A percentile compares a stretch with the other conserved stretches of the same genome.
These are phyloP conservation scores for Naso thynnoides DNA, from an alignment of 2,797 vertebrate genomes.

Conservation along the genomic window DNA sequence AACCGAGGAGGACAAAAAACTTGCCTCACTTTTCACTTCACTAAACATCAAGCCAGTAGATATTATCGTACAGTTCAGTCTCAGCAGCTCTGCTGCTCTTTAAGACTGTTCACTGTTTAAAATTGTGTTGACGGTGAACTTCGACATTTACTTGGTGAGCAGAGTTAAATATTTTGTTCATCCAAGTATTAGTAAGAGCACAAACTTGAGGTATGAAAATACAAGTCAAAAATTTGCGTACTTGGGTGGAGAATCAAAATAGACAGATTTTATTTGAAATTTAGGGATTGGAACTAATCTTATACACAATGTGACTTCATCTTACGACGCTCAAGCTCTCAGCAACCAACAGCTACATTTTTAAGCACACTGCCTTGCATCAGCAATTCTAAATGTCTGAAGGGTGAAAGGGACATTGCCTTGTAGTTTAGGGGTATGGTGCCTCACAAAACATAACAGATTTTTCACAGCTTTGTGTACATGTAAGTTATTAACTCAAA, in stretches of 20 bases:
- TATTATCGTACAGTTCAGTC: too few species aligned
- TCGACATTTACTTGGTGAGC: conserved; percentile 22
- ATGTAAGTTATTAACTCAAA: too few species aligned
- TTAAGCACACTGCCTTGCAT: background rate
- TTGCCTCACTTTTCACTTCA: conserved; percentile 15
- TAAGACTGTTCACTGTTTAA: conserved; percentile 1
- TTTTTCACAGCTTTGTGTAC: background rate
- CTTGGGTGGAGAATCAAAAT: conserved; percentile 4
- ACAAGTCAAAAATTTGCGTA: background rate
- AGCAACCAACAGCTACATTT: background rate
- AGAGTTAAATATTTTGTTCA: conserved; percentile 2
- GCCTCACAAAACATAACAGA: background rate
- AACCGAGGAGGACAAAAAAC: conserved; percentile 25
- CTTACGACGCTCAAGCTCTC: background rate
- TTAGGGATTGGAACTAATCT: background rate
- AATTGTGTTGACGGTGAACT: too few species aligned
- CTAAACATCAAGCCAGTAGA: conserved; percentile 4
- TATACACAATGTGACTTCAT: background rate
- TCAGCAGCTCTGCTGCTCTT: conserved; percentile 10
- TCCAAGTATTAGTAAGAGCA: background rate
- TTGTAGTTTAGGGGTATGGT: background rate
- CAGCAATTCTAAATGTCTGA: background rate
- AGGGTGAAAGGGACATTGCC: background rate
- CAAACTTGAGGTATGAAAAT: conserved; percentile 24
- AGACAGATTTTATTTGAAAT: conserved; percentile 1